A percentile compares a stretch with the other conserved stretches of the same genome.
Evolutionary conservation across 2,797 vertebrate genomes (phyloP).

Genomic region (Tarsius wallacei): DNA sequence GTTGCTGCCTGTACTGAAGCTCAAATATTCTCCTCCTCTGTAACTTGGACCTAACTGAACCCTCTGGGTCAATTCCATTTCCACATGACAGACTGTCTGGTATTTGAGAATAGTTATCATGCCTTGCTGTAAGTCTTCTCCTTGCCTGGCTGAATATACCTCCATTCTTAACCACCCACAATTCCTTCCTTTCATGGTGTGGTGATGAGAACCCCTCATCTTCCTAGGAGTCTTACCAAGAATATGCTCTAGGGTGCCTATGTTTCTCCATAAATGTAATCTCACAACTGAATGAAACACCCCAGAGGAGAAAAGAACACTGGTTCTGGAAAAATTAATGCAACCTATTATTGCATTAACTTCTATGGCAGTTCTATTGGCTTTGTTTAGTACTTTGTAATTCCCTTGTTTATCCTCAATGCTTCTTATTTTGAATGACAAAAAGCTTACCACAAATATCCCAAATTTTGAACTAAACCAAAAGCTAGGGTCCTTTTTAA

Average conservation of each 20-base stretch:
- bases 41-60: background rate
- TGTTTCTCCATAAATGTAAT: background rate
- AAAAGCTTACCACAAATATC: conserved; percentile 1
- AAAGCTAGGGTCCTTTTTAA: conserved; percentile 17
- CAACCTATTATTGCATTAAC: background rate
- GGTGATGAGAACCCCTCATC: background rate
- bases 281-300: conserved; percentile 7
- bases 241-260: background rate
- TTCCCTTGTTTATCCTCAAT: conserved; percentile 49
- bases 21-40: background rate
- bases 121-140: background rate
- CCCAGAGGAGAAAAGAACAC: background rate
- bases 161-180: background rate
- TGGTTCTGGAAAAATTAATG: conserved; percentile 17
- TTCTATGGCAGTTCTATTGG: conserved; percentile 14
- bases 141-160: background rate
- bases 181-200: background rate
- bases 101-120: background rate
- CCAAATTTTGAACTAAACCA: conserved; percentile 54
- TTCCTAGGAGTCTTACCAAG: background rate
- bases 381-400: conserved; percentile 7
- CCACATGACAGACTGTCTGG: conserved; percentile 3
- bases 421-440: background rate
- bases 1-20: conserved; percentile 2
- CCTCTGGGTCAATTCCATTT: conserved; percentile 33